These are phyloP conservation scores for Agrenia bidenticulata DNA, from an alignment of 2,888 invertebrate genomes.

Conservation along the genomic window DNA sequence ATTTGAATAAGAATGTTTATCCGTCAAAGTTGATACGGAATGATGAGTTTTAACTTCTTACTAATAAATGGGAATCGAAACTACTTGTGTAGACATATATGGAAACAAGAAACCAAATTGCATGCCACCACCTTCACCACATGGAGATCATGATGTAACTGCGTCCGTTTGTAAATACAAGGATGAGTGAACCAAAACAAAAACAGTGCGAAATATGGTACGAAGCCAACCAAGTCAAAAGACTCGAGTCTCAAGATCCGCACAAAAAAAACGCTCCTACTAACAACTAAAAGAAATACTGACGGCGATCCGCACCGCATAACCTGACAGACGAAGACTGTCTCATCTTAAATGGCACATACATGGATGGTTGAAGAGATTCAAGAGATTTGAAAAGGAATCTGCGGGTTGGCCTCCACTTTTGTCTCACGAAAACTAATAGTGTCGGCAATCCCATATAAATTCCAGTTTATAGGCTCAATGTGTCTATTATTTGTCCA, in stretches of 20 bases:
- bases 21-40: constrained; percentile 21
- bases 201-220: constrained; percentile 12
- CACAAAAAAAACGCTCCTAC: too few species aligned
- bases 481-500: too few species aligned
- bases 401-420: too few species aligned
- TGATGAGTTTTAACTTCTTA: constrained; percentile 1
- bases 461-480: too few species aligned
- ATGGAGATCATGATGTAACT: background rate
- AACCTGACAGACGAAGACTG: too few species aligned
- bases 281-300: too few species aligned
- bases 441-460: too few species aligned
- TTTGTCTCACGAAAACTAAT: too few species aligned
- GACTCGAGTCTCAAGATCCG: background rate
- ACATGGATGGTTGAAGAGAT: too few species aligned
- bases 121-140: constrained; percentile 5
- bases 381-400: too few species aligned
- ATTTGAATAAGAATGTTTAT: background rate
- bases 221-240: background rate
- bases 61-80: background rate
- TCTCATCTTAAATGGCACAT: too few species aligned
- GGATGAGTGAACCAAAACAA: constrained; percentile 12
- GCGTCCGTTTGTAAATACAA: constrained; percentile 4
- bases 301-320: too few species aligned
- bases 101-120: constrained; percentile 5
- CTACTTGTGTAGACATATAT: constrained; percentile 1